These are phyloP conservation scores for Conistra vaccinii DNA, from an alignment of 2,888 invertebrate genomes.

Conservation along the genomic window DNA sequence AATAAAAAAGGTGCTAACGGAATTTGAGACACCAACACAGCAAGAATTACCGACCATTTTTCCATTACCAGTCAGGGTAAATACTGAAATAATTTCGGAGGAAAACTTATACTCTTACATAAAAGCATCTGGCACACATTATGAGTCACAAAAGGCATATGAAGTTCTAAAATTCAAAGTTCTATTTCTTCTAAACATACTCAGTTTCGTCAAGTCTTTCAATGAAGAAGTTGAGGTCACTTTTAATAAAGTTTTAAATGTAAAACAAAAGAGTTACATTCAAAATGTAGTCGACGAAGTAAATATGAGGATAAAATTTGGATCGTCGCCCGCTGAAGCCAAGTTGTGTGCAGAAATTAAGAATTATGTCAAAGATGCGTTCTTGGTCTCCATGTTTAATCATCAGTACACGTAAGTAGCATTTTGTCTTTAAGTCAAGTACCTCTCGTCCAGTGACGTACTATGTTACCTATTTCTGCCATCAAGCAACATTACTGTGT, in stretches of 20 bases:
- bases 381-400: slow-evolving; percentile 20
- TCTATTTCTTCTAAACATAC: slow-evolving; percentile 27
- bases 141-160: rapidly evolving
- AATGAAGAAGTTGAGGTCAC: slow-evolving; percentile 29
- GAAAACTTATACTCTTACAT: not conserved
- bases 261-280: not conserved
- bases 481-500: no score
- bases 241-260: slow-evolving; percentile 12
- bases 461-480: no score
- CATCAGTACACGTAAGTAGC: slow-evolving; percentile 35
- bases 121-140: rapidly evolving
- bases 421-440: not conserved
- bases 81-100: not conserved
- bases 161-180: slow-evolving; percentile 20
- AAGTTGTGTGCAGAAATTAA: slow-evolving; percentile 13
- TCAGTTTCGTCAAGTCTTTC: slow-evolving; percentile 5
- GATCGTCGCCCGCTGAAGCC: not conserved
- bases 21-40: not conserved
- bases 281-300: slow-evolving; percentile 2
- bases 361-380: not conserved
- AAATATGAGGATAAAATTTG: slow-evolving; percentile 9
- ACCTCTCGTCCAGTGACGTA: no score
- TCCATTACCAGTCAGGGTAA: not conserved
- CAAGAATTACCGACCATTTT: no score
- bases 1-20: not conserved